A percentile compares a stretch with the other conserved stretches of the same genome.
These are phyloP conservation scores for Boloria selene DNA, from an alignment of 2,888 invertebrate species.

Conservation along the genomic window DNA sequence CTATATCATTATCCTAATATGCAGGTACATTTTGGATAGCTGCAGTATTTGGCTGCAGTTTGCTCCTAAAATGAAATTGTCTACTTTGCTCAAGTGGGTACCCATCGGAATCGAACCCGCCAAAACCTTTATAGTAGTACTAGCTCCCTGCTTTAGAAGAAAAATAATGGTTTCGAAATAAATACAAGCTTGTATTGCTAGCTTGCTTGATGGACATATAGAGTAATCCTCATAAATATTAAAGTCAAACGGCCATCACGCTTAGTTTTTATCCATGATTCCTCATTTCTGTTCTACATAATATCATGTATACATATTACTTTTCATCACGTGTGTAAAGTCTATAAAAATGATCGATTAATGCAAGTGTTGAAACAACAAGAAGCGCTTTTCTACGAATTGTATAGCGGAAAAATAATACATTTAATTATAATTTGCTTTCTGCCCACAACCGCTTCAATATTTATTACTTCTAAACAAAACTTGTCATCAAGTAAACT, in stretches of 20 bases:
- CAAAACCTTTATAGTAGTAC: too few relatives aligned
- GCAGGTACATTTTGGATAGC: too few relatives aligned
- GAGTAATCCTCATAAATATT: too few relatives aligned
- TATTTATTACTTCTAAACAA: neutral
- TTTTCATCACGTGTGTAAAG: neutral
- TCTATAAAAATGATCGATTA: conserved; percentile 6
- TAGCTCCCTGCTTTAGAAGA: too few relatives aligned
- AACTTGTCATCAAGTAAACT: neutral
- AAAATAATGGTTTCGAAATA: too few relatives aligned
- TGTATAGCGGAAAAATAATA: conserved; percentile 12
- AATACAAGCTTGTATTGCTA: too few relatives aligned
- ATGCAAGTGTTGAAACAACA: conserved; percentile 10
- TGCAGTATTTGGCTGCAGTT: too few relatives aligned
- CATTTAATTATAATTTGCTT: neutral
- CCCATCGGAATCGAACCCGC: too few relatives aligned
- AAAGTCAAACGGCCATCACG: neutral
- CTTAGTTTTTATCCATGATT: conserved; percentile 7
- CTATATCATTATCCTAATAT: too few relatives aligned
- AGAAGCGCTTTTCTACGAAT: conserved; percentile 8
- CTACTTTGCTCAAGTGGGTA: too few relatives aligned
- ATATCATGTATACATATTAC: conserved; percentile 6
- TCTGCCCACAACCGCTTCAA: neutral
- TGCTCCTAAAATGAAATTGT: too few relatives aligned
- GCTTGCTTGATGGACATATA: too few relatives aligned
- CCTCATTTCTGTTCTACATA: conserved; percentile 2